Base-by-base conservation (phyloP, 1,140 invertebrate genomes). In the Teleopsis dalmanni region DNA sequence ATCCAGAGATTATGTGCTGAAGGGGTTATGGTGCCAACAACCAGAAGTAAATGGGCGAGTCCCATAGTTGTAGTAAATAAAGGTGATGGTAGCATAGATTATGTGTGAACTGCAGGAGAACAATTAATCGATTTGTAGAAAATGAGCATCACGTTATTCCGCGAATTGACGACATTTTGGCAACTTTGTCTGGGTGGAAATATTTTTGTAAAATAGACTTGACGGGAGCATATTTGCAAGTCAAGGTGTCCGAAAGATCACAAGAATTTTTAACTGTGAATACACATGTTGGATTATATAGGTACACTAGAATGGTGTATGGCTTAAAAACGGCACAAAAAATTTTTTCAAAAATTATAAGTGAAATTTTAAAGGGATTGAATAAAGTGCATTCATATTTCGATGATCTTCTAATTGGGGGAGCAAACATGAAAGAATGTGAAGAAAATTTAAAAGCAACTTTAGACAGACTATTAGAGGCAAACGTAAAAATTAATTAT, bases 31-130 rank as follows among this genome's bases (percentile, higher is more conserved):
- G 47, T 48, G 22, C 52, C 54, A 43, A 48, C 61, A 33, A 52
- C 58, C 37, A 57, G 55, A 51, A 48, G 48, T 34, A 37, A 57
- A 43, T 58, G 60, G 58, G 54, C 65, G 50, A 57, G 55, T 58
- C 58, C 65, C 45, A 41, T 74, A 7, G 70, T 77, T 1, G 51
- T 71, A 1, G 73, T 77, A 3, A 59, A 62, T 42, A 79, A 77
- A 54, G 59, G 61, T 35, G 58, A 73, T 52, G 65, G 60, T 8
- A 49, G 49, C 43, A 54, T 62, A 23, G 74, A 19, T 55, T 77
- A 27, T 75, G 74, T 58, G 61, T 64, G 2, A 74, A 76, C 57
- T 76, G 65, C 54, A 67, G 72, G 49, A 54, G 53, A 26, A 72
- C 72, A 3, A 47, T 74, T 34, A 73, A 74, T 47, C 47, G 44